Evolutionary conservation across 1,140 invertebrate genomes (phyloP).

Genomic region (Atta cephalotes): DNA sequence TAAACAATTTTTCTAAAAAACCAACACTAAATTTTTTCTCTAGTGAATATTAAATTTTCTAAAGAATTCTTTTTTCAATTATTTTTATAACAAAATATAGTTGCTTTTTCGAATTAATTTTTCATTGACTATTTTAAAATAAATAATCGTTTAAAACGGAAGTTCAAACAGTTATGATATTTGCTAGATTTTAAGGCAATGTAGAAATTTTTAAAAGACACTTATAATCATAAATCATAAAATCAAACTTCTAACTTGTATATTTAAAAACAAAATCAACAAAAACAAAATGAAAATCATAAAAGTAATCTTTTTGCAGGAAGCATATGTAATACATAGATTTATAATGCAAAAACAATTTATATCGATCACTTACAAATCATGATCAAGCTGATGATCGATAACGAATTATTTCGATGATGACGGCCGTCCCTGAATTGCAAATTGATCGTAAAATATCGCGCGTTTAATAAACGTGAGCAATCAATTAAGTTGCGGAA

Average conservation of each 20-base stretch:
- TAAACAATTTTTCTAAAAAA: too few relatives aligned
- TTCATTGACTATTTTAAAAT: not conserved
- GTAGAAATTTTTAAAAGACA: not conserved
- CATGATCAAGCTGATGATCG: constrained; percentile 20
- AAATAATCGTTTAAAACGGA: not conserved
- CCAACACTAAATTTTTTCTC: too few relatives aligned
- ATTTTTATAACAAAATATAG: not conserved
- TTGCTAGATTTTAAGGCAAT: not conserved
- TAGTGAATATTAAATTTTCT: not conserved
- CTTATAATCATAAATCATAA: not conserved
- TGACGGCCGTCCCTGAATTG: not conserved
- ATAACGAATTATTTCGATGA: not conserved
- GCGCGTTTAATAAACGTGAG: constrained; percentile 1
- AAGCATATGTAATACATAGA: not conserved
- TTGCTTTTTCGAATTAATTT: not conserved
- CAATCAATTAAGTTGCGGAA: constrained; percentile 3
- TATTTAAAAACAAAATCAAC: not conserved
- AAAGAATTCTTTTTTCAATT: not conserved
- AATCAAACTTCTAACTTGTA: not conserved
- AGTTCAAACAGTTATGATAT: not conserved
- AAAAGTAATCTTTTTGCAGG: not conserved
- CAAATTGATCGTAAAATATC: constrained; percentile 49
- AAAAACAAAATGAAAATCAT: not conserved
- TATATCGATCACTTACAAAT: constrained; percentile 17
- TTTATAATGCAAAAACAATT: constrained; percentile 34